Evolutionary conservation across 2,888 invertebrate species (phyloP), one percentile per base, ranked within the genome.

Genomic region (Tortrix viridana): DNA sequence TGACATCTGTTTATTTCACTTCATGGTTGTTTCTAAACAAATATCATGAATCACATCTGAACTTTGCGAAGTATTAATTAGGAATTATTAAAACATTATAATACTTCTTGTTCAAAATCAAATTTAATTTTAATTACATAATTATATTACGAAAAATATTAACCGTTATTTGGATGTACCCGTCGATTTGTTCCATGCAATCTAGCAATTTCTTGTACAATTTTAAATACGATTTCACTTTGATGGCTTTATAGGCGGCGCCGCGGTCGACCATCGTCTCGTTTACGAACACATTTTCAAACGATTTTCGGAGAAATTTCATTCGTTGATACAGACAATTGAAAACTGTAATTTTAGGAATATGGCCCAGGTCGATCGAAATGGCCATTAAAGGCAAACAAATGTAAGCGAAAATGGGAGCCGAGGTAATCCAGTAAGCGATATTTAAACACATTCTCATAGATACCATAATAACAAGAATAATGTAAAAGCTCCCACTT

Each of bases 121-220:
- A 26, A 9, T 26, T 26, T 26, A 26, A 6, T 44, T 18, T 9
- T 7, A 18, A 7, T n/a, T n/a, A 18, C 19, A 14, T 5, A 44
- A 16, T 43, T 16, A 9, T 43, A 18, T 43, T 43, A 6, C 1
- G 2, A 43, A 47, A n/a, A n/a, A n/a, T 26, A 2, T 18, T 37
- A 38, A 56, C 56, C 56, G 47, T 56, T 18, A 38, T 6, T 56
- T 58, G 41, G 4, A 58, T 23, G 14, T 19, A 22, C 5, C 2
- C 3, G 14, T 41, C 9, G 1, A 58, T 18, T 7, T 19, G 23
- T 7, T 23, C 18, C 19, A 58, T 12, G 6, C 23, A 14, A 23
- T 58, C 38, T 2, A 58, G 14, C 41, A 58, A 19, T n/a, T 26
- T 16, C n/a, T 49, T 49, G 4, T 58, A 58, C 7, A 58, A 12